Conservation (phyloP, 2,888 invertebrate genomes). For the Pocota personata region DNA sequence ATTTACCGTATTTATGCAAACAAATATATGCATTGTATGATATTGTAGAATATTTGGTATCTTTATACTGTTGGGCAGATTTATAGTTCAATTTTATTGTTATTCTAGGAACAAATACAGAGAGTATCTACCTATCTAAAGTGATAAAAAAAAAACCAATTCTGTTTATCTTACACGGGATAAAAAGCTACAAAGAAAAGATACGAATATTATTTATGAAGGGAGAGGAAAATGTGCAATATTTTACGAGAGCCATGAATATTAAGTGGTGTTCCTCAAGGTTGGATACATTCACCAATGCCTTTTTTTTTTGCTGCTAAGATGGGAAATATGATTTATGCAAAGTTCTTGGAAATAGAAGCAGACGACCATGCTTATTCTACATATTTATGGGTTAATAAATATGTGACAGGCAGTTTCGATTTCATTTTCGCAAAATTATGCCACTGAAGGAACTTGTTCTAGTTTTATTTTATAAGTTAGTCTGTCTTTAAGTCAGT, state of each 20-base stretch:
- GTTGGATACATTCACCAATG: conserved; percentile 39
- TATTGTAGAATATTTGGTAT: not conserved
- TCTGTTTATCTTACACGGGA: not conserved
- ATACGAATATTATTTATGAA: conserved; percentile 21
- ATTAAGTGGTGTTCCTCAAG: conserved; percentile 48
- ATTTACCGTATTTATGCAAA: conserved; percentile 46
- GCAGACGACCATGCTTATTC: not conserved
- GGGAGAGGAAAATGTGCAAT: conserved; percentile 2
- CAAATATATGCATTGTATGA: not conserved
- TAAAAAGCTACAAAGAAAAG: not conserved
- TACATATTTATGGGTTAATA: not conserved
- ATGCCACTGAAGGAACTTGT: too few relatives aligned
- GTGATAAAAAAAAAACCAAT: not conserved
- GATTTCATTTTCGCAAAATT: too few relatives aligned
- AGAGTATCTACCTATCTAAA: not conserved
- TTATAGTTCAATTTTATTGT: conserved; percentile 15
- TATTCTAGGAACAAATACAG: conserved; percentile 2
- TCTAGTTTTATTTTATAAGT: too few relatives aligned
- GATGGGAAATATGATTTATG: not conserved
- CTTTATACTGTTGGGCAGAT: not conserved
- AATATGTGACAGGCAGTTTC: too few relatives aligned
- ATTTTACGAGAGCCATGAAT: not conserved
- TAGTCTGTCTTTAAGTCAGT: too few relatives aligned
- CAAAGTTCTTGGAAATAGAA: not conserved
- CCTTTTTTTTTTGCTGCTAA: not conserved